Evolutionary conservation across 2,797 vertebrate genomes (phyloP), one percentile per base, ranked within the genome.

Genomic region (Schizopygopsis malacanthus): DNA sequence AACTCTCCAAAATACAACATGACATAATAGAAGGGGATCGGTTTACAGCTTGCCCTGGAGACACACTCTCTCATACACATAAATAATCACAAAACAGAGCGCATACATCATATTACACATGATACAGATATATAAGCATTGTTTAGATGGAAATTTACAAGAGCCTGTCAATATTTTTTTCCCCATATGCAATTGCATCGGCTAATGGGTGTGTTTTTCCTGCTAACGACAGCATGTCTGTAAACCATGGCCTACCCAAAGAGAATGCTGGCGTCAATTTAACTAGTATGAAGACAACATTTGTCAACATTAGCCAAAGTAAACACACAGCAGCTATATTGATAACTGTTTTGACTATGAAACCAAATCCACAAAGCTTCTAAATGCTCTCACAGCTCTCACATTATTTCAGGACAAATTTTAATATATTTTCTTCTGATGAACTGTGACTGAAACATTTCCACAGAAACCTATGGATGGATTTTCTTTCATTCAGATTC

Each of bases 1-100:
- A 89, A 87, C 84, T 85, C 84, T 87, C 85, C 88, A 86, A 85
- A 88, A 87, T 87, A 80, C 81, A 84, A 87, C 81, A 90, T 89
- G 87, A 87, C 87, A 88, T 87, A 89, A 81, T 79, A 63, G 82
- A 85, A 76, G 45, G 70, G 85, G 81, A 89, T 91, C 86, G 63
- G 73, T 81, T 91, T 89, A 88, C 89, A 86, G 77, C 41, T 54
- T 45, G 82, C 85, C 85, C 15, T 61, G 72, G 39, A 80, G 15
- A n/a, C 90, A 45, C 81, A 91, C 86, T 88, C 90, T 63, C 75
- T 61, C 56, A 89, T 85, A 78, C 84, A 88, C 87, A 79, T n/a
- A 86, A 52, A 79, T 77, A 91, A 56, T 84, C 56, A 85, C 33
- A 86, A 73, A 39, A 50, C 85, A 61, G 85, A 25, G 71, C 0